Evolutionary conservation across 2,113 vertebrate species (phyloP).

Genomic region (Aegypius monachus): DNA sequence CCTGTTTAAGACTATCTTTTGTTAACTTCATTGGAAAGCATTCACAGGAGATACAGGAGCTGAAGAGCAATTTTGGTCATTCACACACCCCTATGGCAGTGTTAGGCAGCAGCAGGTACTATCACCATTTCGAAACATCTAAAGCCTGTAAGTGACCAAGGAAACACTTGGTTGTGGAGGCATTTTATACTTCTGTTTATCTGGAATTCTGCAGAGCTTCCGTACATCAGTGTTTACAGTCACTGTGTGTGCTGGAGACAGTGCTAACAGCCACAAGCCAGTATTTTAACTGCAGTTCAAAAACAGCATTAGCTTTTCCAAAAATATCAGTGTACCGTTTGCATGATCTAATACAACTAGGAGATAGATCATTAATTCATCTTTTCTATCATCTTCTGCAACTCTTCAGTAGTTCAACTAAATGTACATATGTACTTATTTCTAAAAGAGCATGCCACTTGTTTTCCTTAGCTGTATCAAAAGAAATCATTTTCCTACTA

Average conservation of each 20-base stretch:
- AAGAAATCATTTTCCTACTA: slow-evolving; percentile 7
- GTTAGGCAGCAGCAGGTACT: neutral
- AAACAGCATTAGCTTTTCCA: neutral
- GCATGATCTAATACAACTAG: neutral
- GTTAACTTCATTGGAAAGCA: neutral
- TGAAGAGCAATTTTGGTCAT: neutral
- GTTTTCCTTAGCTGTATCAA: neutral
- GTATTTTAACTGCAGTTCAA: neutral
- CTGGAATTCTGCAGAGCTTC: neutral
- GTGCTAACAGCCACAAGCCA: neutral
- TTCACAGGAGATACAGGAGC: neutral
- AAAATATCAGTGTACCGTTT: neutral
- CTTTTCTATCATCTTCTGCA: neutral
- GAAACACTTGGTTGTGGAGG: neutral
- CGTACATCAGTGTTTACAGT: neutral
- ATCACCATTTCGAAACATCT: neutral
- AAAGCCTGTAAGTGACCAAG: neutral
- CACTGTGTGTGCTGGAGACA: neutral
- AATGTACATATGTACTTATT: neutral
- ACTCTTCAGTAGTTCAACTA: neutral
- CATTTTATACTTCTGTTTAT: neutral
- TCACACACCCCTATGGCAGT: neutral
- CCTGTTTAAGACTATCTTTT: neutral
- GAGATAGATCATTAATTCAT: neutral
- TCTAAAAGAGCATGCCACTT: neutral